A percentile compares a stretch with the other conserved stretches of the same genome.
phyloP scores from a whole-genome alignment of 2,113 vertebrate genomes.

The Proteles cristata region DNA sequence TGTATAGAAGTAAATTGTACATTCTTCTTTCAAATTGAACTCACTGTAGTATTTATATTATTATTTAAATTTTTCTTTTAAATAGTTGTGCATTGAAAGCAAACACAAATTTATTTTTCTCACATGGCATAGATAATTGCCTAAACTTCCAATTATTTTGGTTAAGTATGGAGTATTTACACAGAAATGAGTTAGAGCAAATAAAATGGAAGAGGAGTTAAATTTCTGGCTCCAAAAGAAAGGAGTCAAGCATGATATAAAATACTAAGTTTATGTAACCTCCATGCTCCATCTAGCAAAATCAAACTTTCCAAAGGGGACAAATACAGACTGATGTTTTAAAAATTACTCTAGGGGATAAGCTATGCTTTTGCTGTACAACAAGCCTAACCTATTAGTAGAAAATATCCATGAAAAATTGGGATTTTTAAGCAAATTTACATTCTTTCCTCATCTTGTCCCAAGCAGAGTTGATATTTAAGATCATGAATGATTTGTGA shows the following conservation, averaged over 20 bases:
- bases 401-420: not conserved
- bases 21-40: not conserved
- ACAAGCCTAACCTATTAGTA: slow-evolving; percentile 41
- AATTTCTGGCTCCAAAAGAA: not conserved
- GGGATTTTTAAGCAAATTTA: slow-evolving; percentile 40
- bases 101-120: not conserved
- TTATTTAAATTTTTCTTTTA: not conserved
- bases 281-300: not conserved
- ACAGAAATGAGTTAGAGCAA: not conserved
- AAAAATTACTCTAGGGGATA: not conserved
- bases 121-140: not conserved
- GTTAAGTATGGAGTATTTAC: not conserved
- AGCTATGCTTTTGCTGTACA: not conserved
- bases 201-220: not conserved
- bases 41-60: not conserved
- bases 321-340: slow-evolving; percentile 42
- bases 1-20: not conserved
- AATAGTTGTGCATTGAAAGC: not conserved
- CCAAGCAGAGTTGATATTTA: slow-evolving; percentile 22
- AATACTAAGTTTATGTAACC: slow-evolving; percentile 26
- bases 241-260: not conserved
- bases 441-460: slow-evolving; percentile 4
- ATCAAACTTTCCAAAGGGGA: not conserved
- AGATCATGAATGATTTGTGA: slow-evolving; percentile 65
- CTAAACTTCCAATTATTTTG: not conserved